phyloP scores from a whole-genome alignment of 2,888 invertebrate species.

The Himalopsyche japonica region DNA sequence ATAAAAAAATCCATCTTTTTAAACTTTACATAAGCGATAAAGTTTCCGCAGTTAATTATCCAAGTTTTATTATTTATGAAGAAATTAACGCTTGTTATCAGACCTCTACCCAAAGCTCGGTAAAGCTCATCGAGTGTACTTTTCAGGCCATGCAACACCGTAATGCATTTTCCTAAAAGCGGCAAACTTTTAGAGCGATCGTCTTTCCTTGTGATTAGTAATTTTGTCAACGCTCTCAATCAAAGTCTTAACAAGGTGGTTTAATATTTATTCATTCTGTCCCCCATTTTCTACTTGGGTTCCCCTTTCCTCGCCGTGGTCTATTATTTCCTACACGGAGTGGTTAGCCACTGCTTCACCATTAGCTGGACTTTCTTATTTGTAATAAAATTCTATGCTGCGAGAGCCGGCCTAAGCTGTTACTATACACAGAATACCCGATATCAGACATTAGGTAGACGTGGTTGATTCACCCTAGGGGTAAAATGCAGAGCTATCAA shows the following conservation, averaged over 20 bases:
- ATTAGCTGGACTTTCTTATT: constrained; percentile 31
- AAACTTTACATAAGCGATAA: not conserved
- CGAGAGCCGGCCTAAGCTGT: not conserved
- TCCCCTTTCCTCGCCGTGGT: constrained; percentile 5
- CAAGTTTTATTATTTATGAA: not conserved
- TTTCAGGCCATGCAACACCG: not conserved
- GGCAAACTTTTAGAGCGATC: constrained; percentile 8
- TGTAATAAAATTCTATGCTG: constrained; percentile 28
- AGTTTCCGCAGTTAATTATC: not conserved
- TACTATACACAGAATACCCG: constrained; percentile 14
- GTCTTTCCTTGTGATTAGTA: constrained; percentile 4
- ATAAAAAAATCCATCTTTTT: too few species aligned
- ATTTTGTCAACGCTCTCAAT: constrained; percentile 16
- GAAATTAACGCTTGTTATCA: not conserved
- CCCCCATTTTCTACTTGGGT: not conserved
- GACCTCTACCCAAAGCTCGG: not conserved
- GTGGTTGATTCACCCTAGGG: not conserved
- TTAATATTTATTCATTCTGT: constrained; percentile 3
- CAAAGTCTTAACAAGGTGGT: constrained; percentile 9
- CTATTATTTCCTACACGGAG: not conserved
- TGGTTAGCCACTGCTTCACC: not conserved
- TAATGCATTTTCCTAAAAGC: not conserved
- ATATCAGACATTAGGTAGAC: constrained; percentile 13
- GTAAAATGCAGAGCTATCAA: constrained; percentile 11
- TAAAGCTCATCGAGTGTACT: not conserved